These are phyloP conservation scores for Falco rusticolus DNA, from an alignment of 2,797 vertebrate species.

Conservation along the genomic window DNA sequence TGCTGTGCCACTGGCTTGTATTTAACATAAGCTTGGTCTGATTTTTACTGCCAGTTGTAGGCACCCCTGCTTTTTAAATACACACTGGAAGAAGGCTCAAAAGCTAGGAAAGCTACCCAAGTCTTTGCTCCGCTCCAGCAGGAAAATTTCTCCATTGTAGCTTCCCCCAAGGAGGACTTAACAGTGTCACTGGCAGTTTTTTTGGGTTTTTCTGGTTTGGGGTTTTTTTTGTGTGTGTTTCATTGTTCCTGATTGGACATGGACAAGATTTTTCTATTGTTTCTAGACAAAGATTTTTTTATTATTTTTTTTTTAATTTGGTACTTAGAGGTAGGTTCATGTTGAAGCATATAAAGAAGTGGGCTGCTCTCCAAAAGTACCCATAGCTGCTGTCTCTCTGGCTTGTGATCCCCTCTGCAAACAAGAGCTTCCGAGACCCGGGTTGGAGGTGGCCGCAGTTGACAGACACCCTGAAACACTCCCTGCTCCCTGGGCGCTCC, in stretches of 20 bases:
- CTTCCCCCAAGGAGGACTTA: not conserved
- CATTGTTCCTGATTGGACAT: not conserved
- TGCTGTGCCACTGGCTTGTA: not conserved
- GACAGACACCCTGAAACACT: not conserved
- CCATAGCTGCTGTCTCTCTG: not conserved
- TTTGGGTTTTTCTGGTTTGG: not conserved
- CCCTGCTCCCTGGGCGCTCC: not conserved
- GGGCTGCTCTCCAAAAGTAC: not conserved
- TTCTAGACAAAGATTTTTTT: not conserved
- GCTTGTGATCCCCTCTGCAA: not conserved
- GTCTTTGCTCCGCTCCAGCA: not conserved
- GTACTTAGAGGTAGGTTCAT: not conserved
- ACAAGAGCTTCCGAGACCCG: not conserved
- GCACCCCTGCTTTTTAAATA: not conserved
- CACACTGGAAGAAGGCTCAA: not conserved
- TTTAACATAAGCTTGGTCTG: not conserved
- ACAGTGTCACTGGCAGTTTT: not conserved
- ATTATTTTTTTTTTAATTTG: not conserved
- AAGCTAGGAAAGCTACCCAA: not conserved
- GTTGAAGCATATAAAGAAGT: not conserved
- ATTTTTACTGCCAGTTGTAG: not conserved
- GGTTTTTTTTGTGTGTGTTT: not conserved
- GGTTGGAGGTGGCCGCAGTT: not conserved
- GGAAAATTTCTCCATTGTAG: not conserved
- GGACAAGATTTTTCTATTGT: slow-evolving; percentile 14